These are phyloP conservation scores for Engraulis encrasicolus DNA, from an alignment of 2,113 vertebrate species.

Conservation along the genomic window DNA sequence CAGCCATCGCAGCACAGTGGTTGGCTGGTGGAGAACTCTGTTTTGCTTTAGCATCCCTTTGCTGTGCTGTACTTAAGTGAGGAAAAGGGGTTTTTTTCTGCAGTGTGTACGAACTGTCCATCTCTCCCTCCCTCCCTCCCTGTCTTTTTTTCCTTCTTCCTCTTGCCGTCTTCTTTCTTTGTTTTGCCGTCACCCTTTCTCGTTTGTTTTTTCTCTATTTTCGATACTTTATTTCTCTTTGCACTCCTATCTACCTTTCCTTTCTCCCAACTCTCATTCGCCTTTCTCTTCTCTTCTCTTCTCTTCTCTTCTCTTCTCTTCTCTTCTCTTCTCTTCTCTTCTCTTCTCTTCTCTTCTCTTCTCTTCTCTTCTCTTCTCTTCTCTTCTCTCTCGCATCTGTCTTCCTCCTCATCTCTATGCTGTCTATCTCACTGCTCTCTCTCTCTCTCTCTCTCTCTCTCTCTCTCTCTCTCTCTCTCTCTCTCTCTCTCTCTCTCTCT, in stretches of 20 bases:
- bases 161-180: background rate
- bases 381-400: background rate
- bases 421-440: background rate
- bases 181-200: background rate
- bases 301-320: background rate
- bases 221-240: no score
- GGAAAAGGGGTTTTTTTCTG: conserved; percentile 16
- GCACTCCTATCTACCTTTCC: background rate
- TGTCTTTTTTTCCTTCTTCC: background rate
- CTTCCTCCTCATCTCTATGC: background rate
- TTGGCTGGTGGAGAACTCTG: background rate
- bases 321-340: background rate
- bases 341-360: background rate
- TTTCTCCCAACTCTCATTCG: background rate
- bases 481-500: background rate
- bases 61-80: background rate
- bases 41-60: background rate
- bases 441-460: background rate
- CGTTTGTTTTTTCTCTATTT: no score
- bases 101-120: background rate
- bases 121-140: background rate
- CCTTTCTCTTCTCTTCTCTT: background rate
- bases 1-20: background rate
- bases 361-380: background rate
- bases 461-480: background rate